These are phyloP conservation scores for Asteroscopus sphinx DNA, from an alignment of 2,888 invertebrate genomes.

Conservation along the genomic window DNA sequence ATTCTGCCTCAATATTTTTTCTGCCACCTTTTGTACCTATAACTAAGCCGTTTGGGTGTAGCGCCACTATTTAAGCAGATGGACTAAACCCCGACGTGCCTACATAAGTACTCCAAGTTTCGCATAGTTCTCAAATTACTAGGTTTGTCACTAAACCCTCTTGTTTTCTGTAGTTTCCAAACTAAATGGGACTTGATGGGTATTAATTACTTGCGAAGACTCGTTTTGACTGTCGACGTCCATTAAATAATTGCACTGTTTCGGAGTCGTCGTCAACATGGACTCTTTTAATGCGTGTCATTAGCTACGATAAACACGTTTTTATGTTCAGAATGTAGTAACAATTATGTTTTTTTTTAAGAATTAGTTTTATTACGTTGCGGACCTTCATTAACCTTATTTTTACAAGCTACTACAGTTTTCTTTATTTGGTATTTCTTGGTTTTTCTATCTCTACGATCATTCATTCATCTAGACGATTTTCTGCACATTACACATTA, in stretches of 20 bases:
- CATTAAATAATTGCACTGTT: constrained; percentile 38
- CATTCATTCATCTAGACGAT: no score
- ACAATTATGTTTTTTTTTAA: constrained; percentile 20
- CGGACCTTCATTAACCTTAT: constrained; percentile 38
- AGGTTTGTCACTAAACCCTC: constrained; percentile 35
- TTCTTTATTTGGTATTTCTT: constrained; percentile 44
- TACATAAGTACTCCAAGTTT: constrained; percentile 35
- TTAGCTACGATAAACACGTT: constrained; percentile 27
- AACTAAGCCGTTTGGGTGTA: no score
- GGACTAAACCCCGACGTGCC: constrained; percentile 22
- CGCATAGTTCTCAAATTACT: constrained; percentile 39
- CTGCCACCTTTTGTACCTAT: no score
- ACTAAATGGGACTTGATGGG: constrained; percentile 41
- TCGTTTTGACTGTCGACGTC: constrained; percentile 26
- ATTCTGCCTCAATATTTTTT: no score
- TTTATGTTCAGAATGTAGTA: constrained; percentile 17
- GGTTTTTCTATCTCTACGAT: constrained; percentile 33
- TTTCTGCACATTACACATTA: constrained; percentile 11
- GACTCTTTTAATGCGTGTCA: constrained; percentile 34
- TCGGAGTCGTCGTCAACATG: constrained; percentile 29
- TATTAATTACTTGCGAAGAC: constrained; percentile 43
- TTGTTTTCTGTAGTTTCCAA: constrained; percentile 39
- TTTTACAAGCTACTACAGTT: constrained; percentile 36
- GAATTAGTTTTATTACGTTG: constrained; percentile 26
- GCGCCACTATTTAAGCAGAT: no score